phyloP scores from a whole-genome alignment of 2,888 invertebrate species.

The Branchellion lobata region DNA sequence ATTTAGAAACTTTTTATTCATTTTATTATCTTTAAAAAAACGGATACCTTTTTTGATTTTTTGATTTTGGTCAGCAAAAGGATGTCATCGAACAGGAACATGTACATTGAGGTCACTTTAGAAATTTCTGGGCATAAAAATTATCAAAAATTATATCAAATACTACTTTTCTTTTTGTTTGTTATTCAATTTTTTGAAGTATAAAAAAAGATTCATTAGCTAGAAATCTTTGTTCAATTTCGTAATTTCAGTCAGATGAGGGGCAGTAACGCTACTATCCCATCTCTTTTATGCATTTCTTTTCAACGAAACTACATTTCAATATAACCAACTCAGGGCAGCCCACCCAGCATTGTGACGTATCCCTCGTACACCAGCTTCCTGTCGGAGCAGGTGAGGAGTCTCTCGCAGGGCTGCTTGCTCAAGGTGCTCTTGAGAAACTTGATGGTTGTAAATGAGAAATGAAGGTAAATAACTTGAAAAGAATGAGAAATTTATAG shows the following conservation, averaged over 20 bases:
- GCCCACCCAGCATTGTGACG: constrained; percentile 64
- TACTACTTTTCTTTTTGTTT: too few relatives aligned
- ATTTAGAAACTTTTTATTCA: too few relatives aligned
- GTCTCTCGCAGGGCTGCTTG: constrained; percentile 68
- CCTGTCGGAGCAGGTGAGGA: constrained; percentile 66
- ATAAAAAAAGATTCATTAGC: too few relatives aligned
- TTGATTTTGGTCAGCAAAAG: constrained; percentile 68
- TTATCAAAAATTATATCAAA: constrained; percentile 27
- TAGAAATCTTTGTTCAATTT: too few relatives aligned
- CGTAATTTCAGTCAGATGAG: too few relatives aligned
- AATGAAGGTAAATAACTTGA: constrained; percentile 42
- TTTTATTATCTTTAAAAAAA: too few relatives aligned
- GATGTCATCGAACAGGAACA: constrained; percentile 70
- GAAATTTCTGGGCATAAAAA: constrained; percentile 64
- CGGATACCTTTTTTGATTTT: constrained; percentile 65
- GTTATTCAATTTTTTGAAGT: too few relatives aligned
- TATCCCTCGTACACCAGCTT: constrained; percentile 65
- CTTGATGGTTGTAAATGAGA: constrained; percentile 59
- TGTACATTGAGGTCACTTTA: constrained; percentile 67
- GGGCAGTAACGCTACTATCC: too few relatives aligned
- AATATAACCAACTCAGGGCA: too few relatives aligned
- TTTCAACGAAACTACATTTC: too few relatives aligned
- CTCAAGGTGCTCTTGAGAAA: constrained; percentile 66
- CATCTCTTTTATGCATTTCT: too few relatives aligned
- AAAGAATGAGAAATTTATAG: background rate